Percentiles rank a stretch among this genome's conserved stretches.
Evolutionary conservation across 2,888 invertebrate species (phyloP).

Genomic region (Axea sp.): DNA sequence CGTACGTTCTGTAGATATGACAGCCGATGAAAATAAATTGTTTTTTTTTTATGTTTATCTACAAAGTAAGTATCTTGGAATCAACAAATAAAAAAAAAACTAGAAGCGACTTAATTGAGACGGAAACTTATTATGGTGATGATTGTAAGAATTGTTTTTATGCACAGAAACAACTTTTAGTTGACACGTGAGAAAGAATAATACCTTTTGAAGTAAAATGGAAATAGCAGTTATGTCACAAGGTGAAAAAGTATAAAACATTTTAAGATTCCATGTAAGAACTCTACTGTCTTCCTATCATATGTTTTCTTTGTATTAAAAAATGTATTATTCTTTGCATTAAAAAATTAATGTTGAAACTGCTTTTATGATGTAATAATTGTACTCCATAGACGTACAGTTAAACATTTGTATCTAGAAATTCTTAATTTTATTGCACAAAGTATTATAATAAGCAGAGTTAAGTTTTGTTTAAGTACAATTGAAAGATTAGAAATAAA

Average conservation of each 20-base stretch:
- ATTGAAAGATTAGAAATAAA: no score
- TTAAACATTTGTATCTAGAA: no score
- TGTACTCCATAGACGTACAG: no score
- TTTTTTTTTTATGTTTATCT: constrained; percentile 31
- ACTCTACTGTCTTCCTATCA: constrained; percentile 3
- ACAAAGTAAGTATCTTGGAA: constrained; percentile 10
- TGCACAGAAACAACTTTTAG: constrained; percentile 8
- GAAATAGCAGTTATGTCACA: constrained; percentile 9
- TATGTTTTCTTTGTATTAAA: no score
- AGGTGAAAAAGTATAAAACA: constrained; percentile 18
- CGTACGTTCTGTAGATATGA: constrained; percentile 53
- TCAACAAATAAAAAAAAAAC: constrained; percentile 30
- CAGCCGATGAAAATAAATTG: constrained; percentile 50
- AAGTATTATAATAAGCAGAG: no score
- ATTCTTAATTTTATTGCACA: no score
- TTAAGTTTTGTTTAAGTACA: no score
- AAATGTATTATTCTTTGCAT: no score
- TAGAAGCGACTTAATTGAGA: constrained; percentile 38
- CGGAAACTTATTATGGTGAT: constrained; percentile 34
- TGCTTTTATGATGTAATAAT: no score
- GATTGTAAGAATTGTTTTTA: constrained; percentile 31
- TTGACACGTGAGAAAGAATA: constrained; percentile 29
- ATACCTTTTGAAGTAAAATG: constrained; percentile 35
- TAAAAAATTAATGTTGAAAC: no score
- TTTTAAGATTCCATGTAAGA: not conserved